phyloP scores from a whole-genome alignment of 2,113 vertebrate species.

The Corythaixoides concolor region DNA sequence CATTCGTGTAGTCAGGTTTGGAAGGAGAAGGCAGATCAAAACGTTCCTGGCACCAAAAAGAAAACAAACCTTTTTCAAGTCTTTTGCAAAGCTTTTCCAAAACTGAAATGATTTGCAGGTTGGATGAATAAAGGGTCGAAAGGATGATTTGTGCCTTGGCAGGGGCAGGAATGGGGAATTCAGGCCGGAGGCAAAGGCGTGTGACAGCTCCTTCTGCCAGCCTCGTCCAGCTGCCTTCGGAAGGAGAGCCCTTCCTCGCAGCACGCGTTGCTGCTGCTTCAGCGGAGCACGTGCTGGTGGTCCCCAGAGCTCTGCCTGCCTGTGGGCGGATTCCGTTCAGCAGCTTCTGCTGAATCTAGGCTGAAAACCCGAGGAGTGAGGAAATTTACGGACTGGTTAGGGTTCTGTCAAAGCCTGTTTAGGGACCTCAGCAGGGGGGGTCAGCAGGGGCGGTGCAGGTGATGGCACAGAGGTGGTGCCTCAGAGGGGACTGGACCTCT shows the following conservation, averaged over 20 bases:
- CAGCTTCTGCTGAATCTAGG: not conserved
- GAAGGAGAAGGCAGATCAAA: not conserved
- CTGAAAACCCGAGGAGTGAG: not conserved
- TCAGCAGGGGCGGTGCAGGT: not conserved
- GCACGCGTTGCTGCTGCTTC: rapidly evolving
- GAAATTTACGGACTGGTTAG: not conserved
- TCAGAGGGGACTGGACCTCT: rapidly evolving
- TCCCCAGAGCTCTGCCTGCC: not conserved
- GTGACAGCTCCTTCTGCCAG: not conserved
- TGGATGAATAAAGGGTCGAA: not conserved
- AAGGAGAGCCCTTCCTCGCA: not conserved
- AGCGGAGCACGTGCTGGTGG: not conserved
- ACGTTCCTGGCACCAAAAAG: not conserved
- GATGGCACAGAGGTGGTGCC: rapidly evolving
- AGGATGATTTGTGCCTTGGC: not conserved
- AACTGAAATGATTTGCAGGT: not conserved
- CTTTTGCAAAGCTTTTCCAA: not conserved
- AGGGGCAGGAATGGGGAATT: not conserved
- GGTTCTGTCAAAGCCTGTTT: not conserved
- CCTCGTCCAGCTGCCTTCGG: rapidly evolving
- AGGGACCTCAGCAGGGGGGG: not conserved
- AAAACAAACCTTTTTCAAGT: not conserved
- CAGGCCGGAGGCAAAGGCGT: not conserved
- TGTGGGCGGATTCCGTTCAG: rapidly evolving
- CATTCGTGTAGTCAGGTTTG: not conserved